Conservation (phyloP, 2,797 vertebrate species). For the Brachyrhaphis roseni region DNA sequence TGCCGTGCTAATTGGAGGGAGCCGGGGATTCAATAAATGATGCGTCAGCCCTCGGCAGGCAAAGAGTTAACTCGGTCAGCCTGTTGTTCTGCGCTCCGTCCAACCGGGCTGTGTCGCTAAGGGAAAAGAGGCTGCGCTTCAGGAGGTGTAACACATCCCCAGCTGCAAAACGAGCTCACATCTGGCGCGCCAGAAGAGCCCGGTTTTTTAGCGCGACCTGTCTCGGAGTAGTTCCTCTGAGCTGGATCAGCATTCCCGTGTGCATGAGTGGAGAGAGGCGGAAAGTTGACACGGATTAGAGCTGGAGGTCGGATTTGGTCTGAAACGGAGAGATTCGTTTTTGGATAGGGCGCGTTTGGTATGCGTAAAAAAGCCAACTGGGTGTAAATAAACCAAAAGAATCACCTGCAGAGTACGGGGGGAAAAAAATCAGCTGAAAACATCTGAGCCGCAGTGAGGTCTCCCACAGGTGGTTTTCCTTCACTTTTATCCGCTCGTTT, state of each 20-base stretch:
- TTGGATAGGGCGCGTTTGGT: not conserved
- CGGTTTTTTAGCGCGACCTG: slow-evolving; percentile 4
- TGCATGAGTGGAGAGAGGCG: not conserved
- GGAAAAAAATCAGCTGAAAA: not conserved
- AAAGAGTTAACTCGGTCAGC: slow-evolving; percentile 72
- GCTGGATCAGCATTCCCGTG: slow-evolving; percentile 8
- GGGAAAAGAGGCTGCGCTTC: slow-evolving; percentile 67
- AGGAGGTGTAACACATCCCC: slow-evolving; percentile 77
- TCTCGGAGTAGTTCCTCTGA: not conserved
- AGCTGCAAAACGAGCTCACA: slow-evolving; percentile 61
- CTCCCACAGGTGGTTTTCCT: slow-evolving; percentile 67
- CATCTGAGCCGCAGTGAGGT: slow-evolving; percentile 27
- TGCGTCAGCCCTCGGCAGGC: slow-evolving; percentile 54
- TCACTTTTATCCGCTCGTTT: slow-evolving; percentile 18
- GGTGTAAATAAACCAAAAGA: not conserved
- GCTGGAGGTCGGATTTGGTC: slow-evolving; percentile 15
- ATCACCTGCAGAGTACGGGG: not conserved
- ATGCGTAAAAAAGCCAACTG: slow-evolving; percentile 26
- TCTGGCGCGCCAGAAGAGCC: slow-evolving; percentile 42
- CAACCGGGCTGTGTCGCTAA: slow-evolving; percentile 70
- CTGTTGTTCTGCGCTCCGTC: slow-evolving; percentile 67
- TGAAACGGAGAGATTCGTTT: not conserved
- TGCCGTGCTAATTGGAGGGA: slow-evolving; percentile 57
- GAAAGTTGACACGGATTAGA: slow-evolving; percentile 52
- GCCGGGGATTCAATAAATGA: slow-evolving; percentile 48